Evolutionary conservation across 1,140 invertebrate species (phyloP).

Genomic region (Mercenaria mercenaria): DNA sequence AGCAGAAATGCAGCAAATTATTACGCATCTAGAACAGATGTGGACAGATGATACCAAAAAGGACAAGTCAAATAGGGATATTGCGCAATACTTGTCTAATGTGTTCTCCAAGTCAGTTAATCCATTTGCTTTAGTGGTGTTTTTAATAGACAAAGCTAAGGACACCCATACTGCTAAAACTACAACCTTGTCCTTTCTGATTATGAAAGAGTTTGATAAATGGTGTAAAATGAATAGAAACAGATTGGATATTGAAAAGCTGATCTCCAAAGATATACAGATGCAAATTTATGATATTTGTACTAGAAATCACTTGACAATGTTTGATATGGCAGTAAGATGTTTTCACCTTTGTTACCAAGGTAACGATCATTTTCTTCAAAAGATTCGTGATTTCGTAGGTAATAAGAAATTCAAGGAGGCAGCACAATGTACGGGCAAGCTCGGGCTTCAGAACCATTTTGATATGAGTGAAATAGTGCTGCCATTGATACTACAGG

Average conservation of each 20-base stretch:
- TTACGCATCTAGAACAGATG: conserved; percentile 50
- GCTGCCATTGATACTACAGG: conserved; percentile 91
- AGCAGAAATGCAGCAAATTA: conserved; percentile 55
- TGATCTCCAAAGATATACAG: conserved; percentile 71
- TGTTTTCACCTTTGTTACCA: conserved; percentile 75
- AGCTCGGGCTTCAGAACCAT: conserved; percentile 89
- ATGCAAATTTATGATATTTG: conserved; percentile 72
- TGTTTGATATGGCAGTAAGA: conserved; percentile 76
- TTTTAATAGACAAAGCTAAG: conserved; percentile 73
- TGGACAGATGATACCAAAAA: conserved; percentile 60
- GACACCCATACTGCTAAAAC: conserved; percentile 78
- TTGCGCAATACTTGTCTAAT: conserved; percentile 52
- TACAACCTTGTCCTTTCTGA: conserved; percentile 72
- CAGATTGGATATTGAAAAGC: conserved; percentile 17
- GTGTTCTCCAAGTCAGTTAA: conserved; percentile 66
- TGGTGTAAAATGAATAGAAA: conserved; percentile 71
- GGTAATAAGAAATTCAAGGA: conserved; percentile 79
- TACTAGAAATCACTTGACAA: conserved; percentile 74
- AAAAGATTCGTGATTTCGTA: conserved; percentile 69
- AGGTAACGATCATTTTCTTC: conserved; percentile 77
- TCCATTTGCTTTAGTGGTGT: conserved; percentile 73
- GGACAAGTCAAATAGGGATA: conserved; percentile 62
- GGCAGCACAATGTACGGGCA: conserved; percentile 88
- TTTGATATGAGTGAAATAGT: conserved; percentile 90
- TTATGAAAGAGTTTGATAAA: conserved; percentile 81